Conservation (phyloP, 2,888 invertebrate species). For the Hermaeophaga mercurialis region DNA sequence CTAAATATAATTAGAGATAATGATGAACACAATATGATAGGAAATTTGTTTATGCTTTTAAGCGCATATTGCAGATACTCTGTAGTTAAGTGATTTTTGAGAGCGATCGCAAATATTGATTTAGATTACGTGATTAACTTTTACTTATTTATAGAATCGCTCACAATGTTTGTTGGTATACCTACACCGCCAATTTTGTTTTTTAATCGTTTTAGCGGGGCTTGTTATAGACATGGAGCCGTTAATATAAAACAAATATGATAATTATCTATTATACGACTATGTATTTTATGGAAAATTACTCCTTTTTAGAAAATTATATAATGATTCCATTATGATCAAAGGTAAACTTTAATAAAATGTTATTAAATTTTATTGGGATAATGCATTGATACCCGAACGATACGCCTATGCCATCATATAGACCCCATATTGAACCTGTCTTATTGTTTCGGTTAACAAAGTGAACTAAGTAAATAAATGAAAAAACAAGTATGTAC, state of each 20-base stretch:
- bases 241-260: background rate
- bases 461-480: too few relatives aligned
- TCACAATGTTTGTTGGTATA: background rate
- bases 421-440: too few relatives aligned
- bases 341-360: too few relatives aligned
- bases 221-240: background rate
- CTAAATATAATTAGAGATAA: conserved; percentile 7
- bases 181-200: background rate
- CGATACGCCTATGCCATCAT: too few relatives aligned
- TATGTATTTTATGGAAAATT: too few relatives aligned
- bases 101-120: conserved; percentile 13
- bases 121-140: conserved; percentile 20
- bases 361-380: too few relatives aligned
- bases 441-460: too few relatives aligned
- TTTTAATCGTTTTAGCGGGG: background rate
- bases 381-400: too few relatives aligned
- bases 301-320: too few relatives aligned
- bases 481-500: too few relatives aligned
- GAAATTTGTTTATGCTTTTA: conserved; percentile 28
- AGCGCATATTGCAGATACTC: conserved; percentile 24
- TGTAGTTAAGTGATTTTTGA: conserved; percentile 24
- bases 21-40: conserved; percentile 16
- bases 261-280: too few relatives aligned
- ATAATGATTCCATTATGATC: too few relatives aligned
- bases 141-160: conserved; percentile 7